Conservation (phyloP, 64 coral and sea anemone genomes). For the Stichodactyla helianthus region DNA sequence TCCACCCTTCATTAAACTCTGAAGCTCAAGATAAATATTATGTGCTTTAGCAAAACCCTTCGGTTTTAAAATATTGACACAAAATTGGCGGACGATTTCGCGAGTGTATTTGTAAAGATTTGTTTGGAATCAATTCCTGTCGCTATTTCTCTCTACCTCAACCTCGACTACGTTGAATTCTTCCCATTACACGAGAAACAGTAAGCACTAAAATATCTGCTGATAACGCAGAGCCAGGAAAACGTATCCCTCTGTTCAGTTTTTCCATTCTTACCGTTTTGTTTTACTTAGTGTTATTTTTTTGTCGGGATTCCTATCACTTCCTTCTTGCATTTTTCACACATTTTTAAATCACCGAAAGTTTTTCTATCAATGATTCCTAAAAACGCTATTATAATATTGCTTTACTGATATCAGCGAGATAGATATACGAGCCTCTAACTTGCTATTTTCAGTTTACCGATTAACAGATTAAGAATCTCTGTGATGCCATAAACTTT, state of each 20-base stretch:
- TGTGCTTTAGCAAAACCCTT: not conserved
- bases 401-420: constrained; percentile 9
- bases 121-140: not conserved
- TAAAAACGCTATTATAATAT: constrained; percentile 31
- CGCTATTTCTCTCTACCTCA: too few species aligned
- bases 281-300: not conserved
- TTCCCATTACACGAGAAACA: too few species aligned
- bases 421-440: constrained; percentile 29
- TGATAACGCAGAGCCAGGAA: not conserved
- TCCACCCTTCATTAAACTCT: not conserved
- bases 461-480: constrained; percentile 17
- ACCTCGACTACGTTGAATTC: too few species aligned
- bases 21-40: not conserved
- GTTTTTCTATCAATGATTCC: constrained; percentile 8
- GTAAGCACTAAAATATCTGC: not conserved
- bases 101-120: not conserved
- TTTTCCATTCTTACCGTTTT: not conserved
- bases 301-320: not conserved
- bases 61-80: constrained; percentile 9
- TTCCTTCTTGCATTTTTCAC: constrained; percentile 22
- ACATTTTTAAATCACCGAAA: not conserved
- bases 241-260: not conserved
- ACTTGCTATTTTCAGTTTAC: constrained; percentile 28
- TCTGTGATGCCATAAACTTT: constrained; percentile 19
- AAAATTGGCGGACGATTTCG: not conserved